phyloP scores from a whole-genome alignment of 2,888 invertebrate species.

The Euzetes globulus region DNA sequence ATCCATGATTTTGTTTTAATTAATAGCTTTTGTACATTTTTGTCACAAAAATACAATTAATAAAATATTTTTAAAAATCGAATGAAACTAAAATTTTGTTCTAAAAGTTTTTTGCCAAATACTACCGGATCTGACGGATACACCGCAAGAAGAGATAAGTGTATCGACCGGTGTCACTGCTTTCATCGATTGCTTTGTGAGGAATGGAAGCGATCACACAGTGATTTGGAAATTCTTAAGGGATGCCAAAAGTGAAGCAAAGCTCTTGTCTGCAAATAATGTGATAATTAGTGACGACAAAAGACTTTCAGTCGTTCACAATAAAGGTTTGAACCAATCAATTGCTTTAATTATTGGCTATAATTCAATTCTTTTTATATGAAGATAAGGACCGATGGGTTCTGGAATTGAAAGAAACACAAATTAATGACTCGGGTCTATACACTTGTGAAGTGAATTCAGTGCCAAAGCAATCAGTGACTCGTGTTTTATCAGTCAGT shows the following conservation, averaged over 20 bases:
- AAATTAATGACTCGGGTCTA: slow-evolving; percentile 63
- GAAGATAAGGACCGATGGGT: slow-evolving; percentile 70
- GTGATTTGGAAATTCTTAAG: slow-evolving; percentile 48
- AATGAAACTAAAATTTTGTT: neutral
- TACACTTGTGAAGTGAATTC: slow-evolving; percentile 77
- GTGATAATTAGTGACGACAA: slow-evolving; percentile 34
- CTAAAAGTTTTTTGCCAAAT: slow-evolving; percentile 8
- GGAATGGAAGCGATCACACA: slow-evolving; percentile 61
- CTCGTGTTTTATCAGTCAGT: slow-evolving; percentile 66
- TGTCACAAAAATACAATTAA: neutral
- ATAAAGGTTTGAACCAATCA: neutral
- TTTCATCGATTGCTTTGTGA: slow-evolving; percentile 69
- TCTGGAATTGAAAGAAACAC: slow-evolving; percentile 63
- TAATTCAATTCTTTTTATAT: neutral
- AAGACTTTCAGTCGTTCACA: slow-evolving; percentile 27
- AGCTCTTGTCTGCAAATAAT: slow-evolving; percentile 30
- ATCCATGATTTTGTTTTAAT: no score
- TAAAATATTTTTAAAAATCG: neutral
- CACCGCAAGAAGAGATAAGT: slow-evolving; percentile 50
- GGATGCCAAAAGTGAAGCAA: slow-evolving; percentile 25
- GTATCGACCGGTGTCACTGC: slow-evolving; percentile 67
- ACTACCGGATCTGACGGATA: slow-evolving; percentile 40
- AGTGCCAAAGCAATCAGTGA: slow-evolving; percentile 66
- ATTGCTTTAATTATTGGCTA: neutral
- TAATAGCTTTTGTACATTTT: no score